A percentile compares a stretch with the other conserved stretches of the same genome.
These are phyloP conservation scores for Drosophila setosimentum DNA, from an alignment of 2,888 invertebrate genomes.

Conservation along the genomic window DNA sequence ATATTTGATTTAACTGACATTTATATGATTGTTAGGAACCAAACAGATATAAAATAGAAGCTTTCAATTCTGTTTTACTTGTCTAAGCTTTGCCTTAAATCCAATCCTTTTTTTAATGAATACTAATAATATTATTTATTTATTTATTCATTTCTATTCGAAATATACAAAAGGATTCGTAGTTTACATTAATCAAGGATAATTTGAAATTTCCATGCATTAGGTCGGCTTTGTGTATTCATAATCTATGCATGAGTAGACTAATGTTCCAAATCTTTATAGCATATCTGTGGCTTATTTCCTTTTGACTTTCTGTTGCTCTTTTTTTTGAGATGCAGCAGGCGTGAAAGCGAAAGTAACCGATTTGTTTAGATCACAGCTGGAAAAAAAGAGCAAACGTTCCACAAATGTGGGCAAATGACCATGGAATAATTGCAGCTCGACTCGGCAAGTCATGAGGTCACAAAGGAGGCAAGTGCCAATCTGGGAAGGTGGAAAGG, in stretches of 20 bases:
- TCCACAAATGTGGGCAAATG: slow-evolving; percentile 15
- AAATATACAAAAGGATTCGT: neutral
- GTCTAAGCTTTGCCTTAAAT: neutral
- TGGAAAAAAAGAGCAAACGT: slow-evolving; percentile 13
- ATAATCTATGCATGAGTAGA: neutral
- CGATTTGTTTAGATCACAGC: slow-evolving; percentile 38
- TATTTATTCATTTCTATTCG: neutral
- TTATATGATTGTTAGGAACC: neutral
- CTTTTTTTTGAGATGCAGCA: neutral
- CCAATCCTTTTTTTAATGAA: fast-evolving
- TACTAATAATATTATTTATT: neutral
- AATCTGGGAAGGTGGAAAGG: slow-evolving; percentile 11
- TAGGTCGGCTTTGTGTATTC: neutral
- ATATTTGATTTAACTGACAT: neutral
- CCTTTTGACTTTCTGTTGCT: neutral
- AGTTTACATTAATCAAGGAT: neutral
- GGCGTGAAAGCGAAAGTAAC: slow-evolving; percentile 46
- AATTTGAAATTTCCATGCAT: neutral
- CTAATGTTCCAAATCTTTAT: neutral
- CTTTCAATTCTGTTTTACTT: neutral
- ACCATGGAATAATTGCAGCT: slow-evolving; percentile 9
- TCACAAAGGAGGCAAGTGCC: slow-evolving; percentile 14
- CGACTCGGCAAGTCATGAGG: slow-evolving; percentile 6
- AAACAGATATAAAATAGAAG: neutral
- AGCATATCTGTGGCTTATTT: neutral